Percentiles rank a stretch among this genome's conserved stretches.
phyloP scores from a whole-genome alignment of 2,113 vertebrate genomes.

The Cololabis saira region DNA sequence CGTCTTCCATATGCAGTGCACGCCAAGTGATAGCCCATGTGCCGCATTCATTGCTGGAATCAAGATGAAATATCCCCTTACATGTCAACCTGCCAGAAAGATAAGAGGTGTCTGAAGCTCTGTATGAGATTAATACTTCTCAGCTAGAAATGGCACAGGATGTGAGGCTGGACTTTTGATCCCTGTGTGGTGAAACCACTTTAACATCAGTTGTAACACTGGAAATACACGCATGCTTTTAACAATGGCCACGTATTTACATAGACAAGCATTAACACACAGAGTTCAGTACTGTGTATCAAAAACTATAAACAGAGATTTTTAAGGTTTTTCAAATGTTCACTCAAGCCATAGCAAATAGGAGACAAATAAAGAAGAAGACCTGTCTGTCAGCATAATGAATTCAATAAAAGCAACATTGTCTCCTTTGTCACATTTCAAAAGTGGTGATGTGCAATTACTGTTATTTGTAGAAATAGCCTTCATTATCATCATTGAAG shows the following conservation, averaged over 20 bases:
- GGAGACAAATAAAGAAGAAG: conserved; percentile 70
- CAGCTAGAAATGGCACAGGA: conserved; percentile 62
- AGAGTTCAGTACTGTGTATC: neutral
- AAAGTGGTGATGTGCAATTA: conserved; percentile 78
- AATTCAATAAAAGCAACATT: conserved; percentile 80
- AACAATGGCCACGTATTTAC: conserved; percentile 39
- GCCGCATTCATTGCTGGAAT: conserved; percentile 71
- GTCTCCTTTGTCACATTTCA: conserved; percentile 80
- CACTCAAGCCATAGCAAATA: conserved; percentile 49
- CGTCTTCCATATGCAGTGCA: conserved; percentile 66
- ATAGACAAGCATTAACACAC: conserved; percentile 3
- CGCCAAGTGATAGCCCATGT: conserved; percentile 65
- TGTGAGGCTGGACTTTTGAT: conserved; percentile 57
- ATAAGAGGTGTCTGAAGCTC: conserved; percentile 76
- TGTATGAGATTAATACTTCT: conserved; percentile 74
- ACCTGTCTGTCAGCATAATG: conserved; percentile 73
- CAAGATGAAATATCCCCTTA: conserved; percentile 71
- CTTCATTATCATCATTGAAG: conserved; percentile 70
- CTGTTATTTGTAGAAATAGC: conserved; percentile 77
- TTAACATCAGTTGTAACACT: conserved; percentile 33
- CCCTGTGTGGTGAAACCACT: conserved; percentile 44
- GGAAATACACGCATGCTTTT: conserved; percentile 5
- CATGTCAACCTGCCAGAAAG: conserved; percentile 75
- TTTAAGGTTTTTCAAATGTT: conserved; percentile 59
- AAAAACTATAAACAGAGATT: conserved; percentile 16